A percentile compares a stretch with the other conserved stretches of the same genome.
Conservation (phyloP, 2,113 vertebrate species). For the Pogonocichla stellata region DNA sequence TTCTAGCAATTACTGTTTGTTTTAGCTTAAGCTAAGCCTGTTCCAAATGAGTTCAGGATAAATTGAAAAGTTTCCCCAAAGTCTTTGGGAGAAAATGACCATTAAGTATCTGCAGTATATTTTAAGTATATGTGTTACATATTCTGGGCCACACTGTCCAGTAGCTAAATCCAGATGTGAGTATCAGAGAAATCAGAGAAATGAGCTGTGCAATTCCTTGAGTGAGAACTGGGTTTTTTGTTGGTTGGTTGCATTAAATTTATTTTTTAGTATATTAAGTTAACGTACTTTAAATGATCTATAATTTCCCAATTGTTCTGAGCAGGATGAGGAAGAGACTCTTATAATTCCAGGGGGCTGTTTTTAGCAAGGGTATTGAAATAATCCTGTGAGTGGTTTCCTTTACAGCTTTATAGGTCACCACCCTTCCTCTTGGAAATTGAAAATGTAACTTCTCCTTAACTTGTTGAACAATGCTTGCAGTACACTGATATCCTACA, state of each 20-base stretch:
- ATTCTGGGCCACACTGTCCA: background rate
- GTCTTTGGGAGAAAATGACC: background rate
- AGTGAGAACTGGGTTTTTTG: background rate
- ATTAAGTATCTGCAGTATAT: background rate
- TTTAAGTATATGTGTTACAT: background rate
- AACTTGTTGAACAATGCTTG: background rate
- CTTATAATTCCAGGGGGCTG: background rate
- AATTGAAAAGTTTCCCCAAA: background rate
- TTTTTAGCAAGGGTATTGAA: conserved; percentile 66
- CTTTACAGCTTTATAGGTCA: conserved; percentile 42
- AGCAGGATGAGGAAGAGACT: conserved; percentile 61
- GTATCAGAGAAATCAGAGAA: background rate
- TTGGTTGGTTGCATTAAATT: background rate
- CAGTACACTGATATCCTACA: background rate
- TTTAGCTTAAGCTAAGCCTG: background rate
- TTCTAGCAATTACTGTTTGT: background rate
- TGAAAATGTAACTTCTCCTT: background rate
- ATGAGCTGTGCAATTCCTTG: background rate
- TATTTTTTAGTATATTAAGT: background rate
- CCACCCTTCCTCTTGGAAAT: conserved; percentile 66
- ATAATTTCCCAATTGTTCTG: conserved; percentile 55
- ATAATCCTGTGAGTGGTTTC: conserved; percentile 38
- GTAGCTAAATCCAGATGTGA: background rate
- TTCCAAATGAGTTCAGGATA: background rate
- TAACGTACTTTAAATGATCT: background rate